A percentile compares a stretch with the other conserved stretches of the same genome.
Conservation (phyloP, 2,113 vertebrate species). For the Phocoena sinus region DNA sequence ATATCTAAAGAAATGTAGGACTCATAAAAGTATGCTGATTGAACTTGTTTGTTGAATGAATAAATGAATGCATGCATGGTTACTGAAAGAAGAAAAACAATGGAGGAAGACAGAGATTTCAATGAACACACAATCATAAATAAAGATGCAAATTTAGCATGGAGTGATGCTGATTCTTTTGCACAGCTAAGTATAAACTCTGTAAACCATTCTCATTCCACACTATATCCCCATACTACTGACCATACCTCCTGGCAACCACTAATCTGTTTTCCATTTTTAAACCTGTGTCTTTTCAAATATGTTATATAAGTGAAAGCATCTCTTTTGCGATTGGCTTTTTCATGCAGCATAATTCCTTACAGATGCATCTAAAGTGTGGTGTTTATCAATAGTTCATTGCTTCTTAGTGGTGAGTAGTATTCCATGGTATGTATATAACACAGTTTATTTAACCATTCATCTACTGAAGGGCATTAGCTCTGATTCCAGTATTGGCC, state of each 20-base stretch:
- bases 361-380: not conserved
- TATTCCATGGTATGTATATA: not conserved
- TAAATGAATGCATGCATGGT: not conserved
- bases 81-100: not conserved
- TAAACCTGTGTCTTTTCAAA: not conserved
- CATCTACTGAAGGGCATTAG: not conserved
- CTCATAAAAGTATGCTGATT: not conserved
- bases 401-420: not conserved
- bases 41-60: not conserved
- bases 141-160: not conserved
- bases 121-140: not conserved
- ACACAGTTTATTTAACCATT: not conserved
- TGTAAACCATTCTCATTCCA: not conserved
- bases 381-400: no score
- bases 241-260: no score
- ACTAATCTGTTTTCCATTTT: not conserved
- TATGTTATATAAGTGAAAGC: not conserved
- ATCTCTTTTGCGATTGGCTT: not conserved
- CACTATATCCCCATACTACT: fast-evolving
- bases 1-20: not conserved
- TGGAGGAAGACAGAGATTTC: not conserved
- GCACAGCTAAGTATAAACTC: not conserved
- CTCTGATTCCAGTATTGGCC: not conserved
- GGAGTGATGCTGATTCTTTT: not conserved
- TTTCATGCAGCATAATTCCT: not conserved